Evolutionary conservation across 2,797 vertebrate genomes (phyloP).

Genomic region (Falco peregrinus): DNA sequence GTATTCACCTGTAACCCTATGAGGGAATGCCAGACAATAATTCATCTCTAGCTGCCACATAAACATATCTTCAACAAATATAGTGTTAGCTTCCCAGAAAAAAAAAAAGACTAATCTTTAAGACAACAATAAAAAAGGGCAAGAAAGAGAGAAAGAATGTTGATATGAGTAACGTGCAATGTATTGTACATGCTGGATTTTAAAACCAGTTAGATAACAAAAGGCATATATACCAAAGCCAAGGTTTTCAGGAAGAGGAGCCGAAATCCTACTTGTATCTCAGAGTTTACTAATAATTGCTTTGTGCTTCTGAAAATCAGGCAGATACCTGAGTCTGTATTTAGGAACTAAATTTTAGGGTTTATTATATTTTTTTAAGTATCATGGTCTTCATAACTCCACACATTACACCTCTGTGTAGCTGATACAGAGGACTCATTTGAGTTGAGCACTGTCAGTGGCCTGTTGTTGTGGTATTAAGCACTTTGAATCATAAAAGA

Average conservation of each 20-base stretch:
- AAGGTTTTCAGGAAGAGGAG: neutral
- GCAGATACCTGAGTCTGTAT: neutral
- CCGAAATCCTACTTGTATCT: neutral
- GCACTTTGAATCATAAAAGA: neutral
- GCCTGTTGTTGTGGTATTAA: neutral
- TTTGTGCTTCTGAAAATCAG: neutral
- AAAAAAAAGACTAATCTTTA: constrained; percentile 34
- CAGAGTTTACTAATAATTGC: neutral
- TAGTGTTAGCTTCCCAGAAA: neutral
- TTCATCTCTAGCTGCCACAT: neutral
- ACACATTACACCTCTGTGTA: neutral
- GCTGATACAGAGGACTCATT: neutral
- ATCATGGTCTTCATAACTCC: neutral
- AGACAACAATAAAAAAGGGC: constrained; percentile 19
- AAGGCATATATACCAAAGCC: neutral
- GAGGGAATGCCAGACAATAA: neutral
- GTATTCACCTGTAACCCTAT: constrained; percentile 15
- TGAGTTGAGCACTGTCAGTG: neutral
- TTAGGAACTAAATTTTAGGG: neutral
- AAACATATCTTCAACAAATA: constrained; percentile 30
- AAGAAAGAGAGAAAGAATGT: neutral
- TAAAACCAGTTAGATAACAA: neutral
- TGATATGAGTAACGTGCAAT: neutral
- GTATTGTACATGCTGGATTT: neutral
- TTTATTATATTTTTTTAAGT: neutral